Base-by-base conservation (phyloP, 2,888 invertebrate species). In the Coleophora flavipennella region DNA sequence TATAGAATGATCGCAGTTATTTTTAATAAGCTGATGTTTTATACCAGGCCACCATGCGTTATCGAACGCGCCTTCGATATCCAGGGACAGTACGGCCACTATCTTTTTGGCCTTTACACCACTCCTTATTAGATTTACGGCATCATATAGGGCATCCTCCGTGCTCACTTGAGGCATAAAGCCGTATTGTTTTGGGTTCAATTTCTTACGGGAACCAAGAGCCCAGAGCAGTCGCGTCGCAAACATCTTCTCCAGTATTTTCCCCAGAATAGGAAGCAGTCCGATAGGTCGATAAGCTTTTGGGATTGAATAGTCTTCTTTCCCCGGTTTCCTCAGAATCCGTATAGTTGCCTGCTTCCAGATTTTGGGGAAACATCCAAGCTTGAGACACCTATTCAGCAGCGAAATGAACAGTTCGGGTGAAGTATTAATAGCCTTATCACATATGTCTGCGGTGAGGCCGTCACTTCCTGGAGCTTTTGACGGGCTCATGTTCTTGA, bases 41-140 rank as follows among this genome's bases (percentile, higher is more conserved):
- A 47, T 39, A 0, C 39, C 40, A 0, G 51, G 48, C 50, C 50
- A 51, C 46, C 46, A 49, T 0, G 48, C 43, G 34, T 39, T 45
- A 25, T 45, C 46, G 26, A 48, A 50, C n/a, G 50, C 48, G 1
- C 48, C 50, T 35, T 50, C 44, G 13, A 48, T 48, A 31, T 50
- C 50, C 10, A 47, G 33, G 2, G 43, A 46, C 1, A 46, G 37
- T 2, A 46, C 9, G 2, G 35, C 26, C 3, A 41, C 40, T 3
- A 46, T 32, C 32, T 42, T 41, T 12, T 31, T n/a, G 11, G 41
- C 38, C 9, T 26, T 12, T 1, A 32, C 27, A 1, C 38, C 13
- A 13, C 35, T 29, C 8, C 34, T 31, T 3, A 49, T 31, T 9
- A 33, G 28, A 2, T 34, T 20, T 2, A 44, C 31, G 1, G 38